A percentile compares a stretch with the other conserved stretches of the same genome.
phyloP scores from a whole-genome alignment of 2,113 vertebrate species.

The Hyperopisus bebe region DNA sequence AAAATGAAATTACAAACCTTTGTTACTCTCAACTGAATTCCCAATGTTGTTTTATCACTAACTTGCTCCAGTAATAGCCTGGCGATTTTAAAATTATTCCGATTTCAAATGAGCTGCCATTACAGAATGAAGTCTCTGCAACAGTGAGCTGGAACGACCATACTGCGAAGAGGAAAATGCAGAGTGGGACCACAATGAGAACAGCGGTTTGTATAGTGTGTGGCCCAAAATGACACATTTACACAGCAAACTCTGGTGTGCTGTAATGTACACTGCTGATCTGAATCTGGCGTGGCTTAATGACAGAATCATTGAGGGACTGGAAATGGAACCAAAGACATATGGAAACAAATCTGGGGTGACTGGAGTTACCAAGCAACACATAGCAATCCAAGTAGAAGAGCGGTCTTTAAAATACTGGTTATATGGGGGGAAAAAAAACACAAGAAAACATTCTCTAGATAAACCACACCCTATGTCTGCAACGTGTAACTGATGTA shows the following conservation, averaged over 20 bases:
- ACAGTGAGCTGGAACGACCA: background rate
- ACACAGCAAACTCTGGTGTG: background rate
- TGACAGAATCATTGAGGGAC: background rate
- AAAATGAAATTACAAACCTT: background rate
- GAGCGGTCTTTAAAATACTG: background rate
- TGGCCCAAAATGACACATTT: background rate
- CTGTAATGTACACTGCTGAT: background rate
- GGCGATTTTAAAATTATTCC: background rate
- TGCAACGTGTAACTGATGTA: background rate
- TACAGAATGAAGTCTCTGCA: background rate
- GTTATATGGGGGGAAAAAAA: background rate
- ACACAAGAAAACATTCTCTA: background rate
- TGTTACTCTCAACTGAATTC: background rate
- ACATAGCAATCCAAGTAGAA: background rate
- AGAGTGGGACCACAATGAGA: background rate
- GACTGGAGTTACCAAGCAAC: background rate
- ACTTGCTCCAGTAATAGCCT: background rate
- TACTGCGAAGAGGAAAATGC: background rate
- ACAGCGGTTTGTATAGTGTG: background rate
- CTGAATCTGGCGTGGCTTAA: background rate
- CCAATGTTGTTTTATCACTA: conserved; percentile 16
- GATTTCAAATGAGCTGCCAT: background rate
- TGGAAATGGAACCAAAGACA: background rate
- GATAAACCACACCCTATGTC: background rate
- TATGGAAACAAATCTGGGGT: background rate